These are phyloP conservation scores for Megaceryle maxima DNA, from an alignment of 2,113 vertebrate species.

Conservation along the genomic window DNA sequence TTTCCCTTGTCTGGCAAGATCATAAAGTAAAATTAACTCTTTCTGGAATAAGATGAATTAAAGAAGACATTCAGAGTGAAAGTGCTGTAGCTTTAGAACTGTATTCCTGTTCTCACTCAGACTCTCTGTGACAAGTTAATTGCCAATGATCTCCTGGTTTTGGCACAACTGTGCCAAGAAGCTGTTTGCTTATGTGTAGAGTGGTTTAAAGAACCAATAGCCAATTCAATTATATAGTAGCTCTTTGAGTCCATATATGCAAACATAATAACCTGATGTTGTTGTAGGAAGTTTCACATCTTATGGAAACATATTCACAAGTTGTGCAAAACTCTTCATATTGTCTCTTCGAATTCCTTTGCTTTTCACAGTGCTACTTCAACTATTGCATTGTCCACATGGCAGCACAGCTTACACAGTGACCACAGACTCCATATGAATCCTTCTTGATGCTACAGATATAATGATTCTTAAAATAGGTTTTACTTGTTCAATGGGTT, in stretches of 20 bases:
- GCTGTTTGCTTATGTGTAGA: not conserved
- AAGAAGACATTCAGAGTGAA: not conserved
- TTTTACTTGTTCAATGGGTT: not conserved
- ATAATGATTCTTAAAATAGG: not conserved
- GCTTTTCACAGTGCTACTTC: not conserved
- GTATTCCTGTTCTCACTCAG: not conserved
- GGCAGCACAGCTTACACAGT: not conserved
- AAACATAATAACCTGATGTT: not conserved
- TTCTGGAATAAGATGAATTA: not conserved
- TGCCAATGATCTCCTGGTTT: not conserved
- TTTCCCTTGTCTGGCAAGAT: not conserved
- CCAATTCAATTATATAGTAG: not conserved
- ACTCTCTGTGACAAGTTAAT: not conserved
- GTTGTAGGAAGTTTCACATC: not conserved
- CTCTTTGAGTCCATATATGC: not conserved
- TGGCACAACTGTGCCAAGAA: not conserved
- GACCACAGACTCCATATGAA: not conserved
- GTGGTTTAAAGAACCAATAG: not conserved
- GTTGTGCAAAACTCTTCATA: not conserved
- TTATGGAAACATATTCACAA: not conserved
- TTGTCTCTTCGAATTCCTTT: not conserved
- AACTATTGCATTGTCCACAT: not conserved
- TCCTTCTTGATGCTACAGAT: not conserved
- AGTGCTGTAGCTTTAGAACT: not conserved
- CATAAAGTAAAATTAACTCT: not conserved